Evolutionary conservation across 2,113 vertebrate genomes (phyloP), one percentile per base, ranked within the genome.

Genomic region (Lepus americanus): DNA sequence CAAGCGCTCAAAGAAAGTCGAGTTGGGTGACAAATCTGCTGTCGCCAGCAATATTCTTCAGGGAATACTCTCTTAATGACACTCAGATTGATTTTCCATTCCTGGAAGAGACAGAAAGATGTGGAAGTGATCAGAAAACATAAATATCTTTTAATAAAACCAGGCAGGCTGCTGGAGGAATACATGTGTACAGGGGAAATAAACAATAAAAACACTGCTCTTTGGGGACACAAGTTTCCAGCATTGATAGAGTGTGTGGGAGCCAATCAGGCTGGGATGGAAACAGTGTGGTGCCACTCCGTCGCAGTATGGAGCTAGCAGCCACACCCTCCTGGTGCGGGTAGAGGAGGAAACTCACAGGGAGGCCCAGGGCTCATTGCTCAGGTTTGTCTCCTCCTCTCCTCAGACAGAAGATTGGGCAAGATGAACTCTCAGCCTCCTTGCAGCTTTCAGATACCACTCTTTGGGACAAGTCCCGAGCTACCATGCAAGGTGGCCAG

Each of bases 61-160:
- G 84, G 22, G 77, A 87, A 79, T 88, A 83, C 70, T 20, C 73
- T 94, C 74, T 94, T 78, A 90, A 76, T 67, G 88, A 94, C 51
- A 83, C 69, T 59, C 73, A 90, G 88, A 94, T 86, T 78, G 92
- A 92, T 81, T 88, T 94, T 94, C 64, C 64, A 90, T 86, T 95
- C 59, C 39, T 77, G 61, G 31, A 84, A 91, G 91, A 69, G 92
- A 95, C 55, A 92, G 33, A 90, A 70, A 72, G 85, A 87, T 83
- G n/a, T 59, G 49, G 89, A 94, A 90, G 44, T 64, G 85, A 90
- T 89, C 84, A 85, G 94, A 96, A 94, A 94, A 66, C 63, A 87
- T 77, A 95, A 94, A 67, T 84, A 92, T 90, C 70, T 90, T 93
- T 87, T 95, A 91, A 97, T 80, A 87, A 95, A 81, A 66, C 44